phyloP scores from a whole-genome alignment of 2,797 vertebrate genomes.

The Xiphophorus birchmanni region DNA sequence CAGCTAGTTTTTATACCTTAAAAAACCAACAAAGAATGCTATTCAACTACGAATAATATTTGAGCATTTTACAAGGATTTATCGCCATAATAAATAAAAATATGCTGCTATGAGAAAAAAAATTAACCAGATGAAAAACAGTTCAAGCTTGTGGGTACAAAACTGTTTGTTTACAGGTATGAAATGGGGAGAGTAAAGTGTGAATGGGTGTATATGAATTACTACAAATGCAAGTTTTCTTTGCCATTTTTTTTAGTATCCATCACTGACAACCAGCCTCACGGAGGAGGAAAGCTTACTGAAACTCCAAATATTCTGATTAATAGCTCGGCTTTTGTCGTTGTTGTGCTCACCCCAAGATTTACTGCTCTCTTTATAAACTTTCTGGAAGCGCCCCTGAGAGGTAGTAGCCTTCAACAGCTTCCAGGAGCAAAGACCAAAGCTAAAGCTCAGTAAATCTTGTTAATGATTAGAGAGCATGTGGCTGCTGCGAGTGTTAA shows the following conservation, averaged over 20 bases:
- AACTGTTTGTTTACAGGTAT: not conserved
- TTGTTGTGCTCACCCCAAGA: not conserved
- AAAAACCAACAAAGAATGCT: not conserved
- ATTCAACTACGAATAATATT: not conserved
- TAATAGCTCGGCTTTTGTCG: not conserved
- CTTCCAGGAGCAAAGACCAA: not conserved
- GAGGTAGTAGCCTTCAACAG: not conserved
- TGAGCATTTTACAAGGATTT: not conserved
- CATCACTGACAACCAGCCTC: not conserved
- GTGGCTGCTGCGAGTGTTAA: slow-evolving; percentile 45
- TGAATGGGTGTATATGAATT: not conserved
- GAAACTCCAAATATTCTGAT: not conserved
- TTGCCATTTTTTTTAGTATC: not conserved
- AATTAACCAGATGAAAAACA: not conserved
- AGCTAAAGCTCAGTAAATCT: slow-evolving; percentile 24
- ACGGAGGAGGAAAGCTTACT: not conserved
- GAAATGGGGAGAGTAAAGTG: not conserved
- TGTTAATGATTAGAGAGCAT: slow-evolving; percentile 69
- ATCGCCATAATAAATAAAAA: not conserved
- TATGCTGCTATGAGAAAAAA: not conserved
- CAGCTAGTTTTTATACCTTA: not conserved
- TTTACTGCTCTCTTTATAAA: not conserved
- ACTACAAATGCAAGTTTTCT: not conserved
- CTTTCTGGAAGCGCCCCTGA: not conserved
- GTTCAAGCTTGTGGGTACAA: not conserved